Evolutionary conservation across 2,797 vertebrate genomes (phyloP), one percentile per base, ranked within the genome.

Genomic region (Ctenopoma kingsleyae): DNA sequence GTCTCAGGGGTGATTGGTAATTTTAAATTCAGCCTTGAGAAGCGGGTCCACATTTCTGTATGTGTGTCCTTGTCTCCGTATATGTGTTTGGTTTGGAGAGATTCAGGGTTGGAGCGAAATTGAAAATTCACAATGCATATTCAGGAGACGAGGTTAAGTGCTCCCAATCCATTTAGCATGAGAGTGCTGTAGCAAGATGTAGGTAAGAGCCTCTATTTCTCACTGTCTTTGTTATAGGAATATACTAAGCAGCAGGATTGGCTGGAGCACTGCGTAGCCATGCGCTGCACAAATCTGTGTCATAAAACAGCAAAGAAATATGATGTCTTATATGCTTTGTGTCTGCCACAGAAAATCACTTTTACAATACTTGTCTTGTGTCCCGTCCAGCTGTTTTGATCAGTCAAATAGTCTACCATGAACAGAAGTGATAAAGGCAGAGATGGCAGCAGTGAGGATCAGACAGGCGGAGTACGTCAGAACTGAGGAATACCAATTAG

Each of bases 121-220:
- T 77, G 76, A 80, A 90, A 90, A 89, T 89, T 90, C 71, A 74
- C 85, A 85, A 85, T 84, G 84, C 91, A 87, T 76, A 88, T 87
- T 72, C 32, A 44, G 63, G 80, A 89, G 80, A 79, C 47, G 23
- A 85, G 86, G 89, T 91, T 92, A 92, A 93, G 88, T 89, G 82
- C 77, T 76, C 55, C 77, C 85, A 80, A 84, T 90, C 86, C 87
- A 91, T 92, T 94, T 92, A 90, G 78, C 55, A 35, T 62, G 40
- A 76, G 68, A 84, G 74, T 78, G 80, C 58, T 27, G 65, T 13
- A 63, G 79, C 47, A 74, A 77, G 61, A 78, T 56, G 67, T 1
- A 36, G 43, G 51, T 53, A 57, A 82, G 43, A 74, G 63, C 23
- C 17, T 40, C 11, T 38, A 1, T 71, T 55, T 69, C 30, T 59